Percentiles rank a stretch among this genome's conserved stretches.
phyloP scores from a whole-genome alignment of 2,888 invertebrate species.

The Bellardia bayeri region DNA sequence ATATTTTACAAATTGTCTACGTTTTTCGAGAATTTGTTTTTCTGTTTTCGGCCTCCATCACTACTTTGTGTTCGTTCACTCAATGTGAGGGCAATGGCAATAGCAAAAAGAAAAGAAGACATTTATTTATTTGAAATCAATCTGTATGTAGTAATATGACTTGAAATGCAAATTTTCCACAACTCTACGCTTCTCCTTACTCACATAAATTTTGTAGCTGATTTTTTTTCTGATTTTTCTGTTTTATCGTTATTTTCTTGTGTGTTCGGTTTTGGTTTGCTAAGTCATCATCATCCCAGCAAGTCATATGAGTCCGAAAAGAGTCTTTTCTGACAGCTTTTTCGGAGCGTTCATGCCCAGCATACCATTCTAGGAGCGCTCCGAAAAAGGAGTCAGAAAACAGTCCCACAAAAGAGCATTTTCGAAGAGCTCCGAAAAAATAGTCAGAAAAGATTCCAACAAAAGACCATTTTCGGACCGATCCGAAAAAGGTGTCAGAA shows the following conservation, averaged over 20 bases:
- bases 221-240: neutral
- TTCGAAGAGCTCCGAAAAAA: too few species aligned
- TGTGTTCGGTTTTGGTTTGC: neutral
- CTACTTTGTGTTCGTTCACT: neutral
- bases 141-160: constrained; percentile 33
- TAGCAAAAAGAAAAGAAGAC: constrained; percentile 1
- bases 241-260: neutral
- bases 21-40: neutral
- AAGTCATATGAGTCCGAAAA: too few species aligned
- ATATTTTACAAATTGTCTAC: constrained; percentile 72
- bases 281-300: constrained; percentile 48
- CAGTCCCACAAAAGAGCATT: too few species aligned
- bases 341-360: too few species aligned
- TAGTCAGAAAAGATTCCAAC: too few species aligned
- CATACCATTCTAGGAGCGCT: too few species aligned
- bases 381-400: too few species aligned
- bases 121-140: constrained; percentile 72
- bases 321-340: too few species aligned
- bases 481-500: too few species aligned
- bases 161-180: constrained; percentile 64
- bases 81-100: neutral
- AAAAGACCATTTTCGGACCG: too few species aligned
- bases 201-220: constrained; percentile 65
- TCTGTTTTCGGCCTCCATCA: neutral
- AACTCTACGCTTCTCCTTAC: constrained; percentile 28